These are phyloP conservation scores for Brienomyrus brachyistius DNA, from an alignment of 2,113 vertebrate genomes.

Conservation along the genomic window DNA sequence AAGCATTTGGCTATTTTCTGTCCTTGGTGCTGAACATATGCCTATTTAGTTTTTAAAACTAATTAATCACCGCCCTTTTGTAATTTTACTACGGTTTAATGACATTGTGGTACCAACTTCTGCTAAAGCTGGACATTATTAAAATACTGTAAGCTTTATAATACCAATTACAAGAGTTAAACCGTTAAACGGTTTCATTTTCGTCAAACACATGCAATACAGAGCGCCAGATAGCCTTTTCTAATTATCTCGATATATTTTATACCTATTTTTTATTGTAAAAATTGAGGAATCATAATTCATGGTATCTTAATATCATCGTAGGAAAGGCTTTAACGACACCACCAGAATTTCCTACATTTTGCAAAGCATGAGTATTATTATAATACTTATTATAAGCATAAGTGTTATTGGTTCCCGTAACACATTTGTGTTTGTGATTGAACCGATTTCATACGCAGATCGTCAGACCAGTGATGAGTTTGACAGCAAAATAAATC, in stretches of 20 bases:
- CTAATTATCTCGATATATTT: not conserved
- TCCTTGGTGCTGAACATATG: slow-evolving; percentile 21
- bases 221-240: not conserved
- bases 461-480: not conserved
- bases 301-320: not conserved
- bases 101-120: not conserved
- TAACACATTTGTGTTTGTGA: not conserved
- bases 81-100: not conserved
- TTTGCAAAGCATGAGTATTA: not conserved
- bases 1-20: slow-evolving; percentile 6
- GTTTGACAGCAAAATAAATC: not conserved
- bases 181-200: not conserved
- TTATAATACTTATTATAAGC: too few relatives aligned
- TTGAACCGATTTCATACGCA: not conserved
- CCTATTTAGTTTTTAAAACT: not conserved
- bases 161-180: not conserved
- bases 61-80: not conserved
- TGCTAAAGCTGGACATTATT: not conserved
- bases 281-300: not conserved
- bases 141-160: not conserved
- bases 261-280: not conserved
- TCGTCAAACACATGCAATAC: not conserved
- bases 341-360: not conserved
- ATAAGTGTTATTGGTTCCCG: not conserved
- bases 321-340: not conserved